Percentiles rank a stretch among this genome's conserved stretches.
phyloP scores from a whole-genome alignment of 2,888 invertebrate species.

The Zonitis immaculata region DNA sequence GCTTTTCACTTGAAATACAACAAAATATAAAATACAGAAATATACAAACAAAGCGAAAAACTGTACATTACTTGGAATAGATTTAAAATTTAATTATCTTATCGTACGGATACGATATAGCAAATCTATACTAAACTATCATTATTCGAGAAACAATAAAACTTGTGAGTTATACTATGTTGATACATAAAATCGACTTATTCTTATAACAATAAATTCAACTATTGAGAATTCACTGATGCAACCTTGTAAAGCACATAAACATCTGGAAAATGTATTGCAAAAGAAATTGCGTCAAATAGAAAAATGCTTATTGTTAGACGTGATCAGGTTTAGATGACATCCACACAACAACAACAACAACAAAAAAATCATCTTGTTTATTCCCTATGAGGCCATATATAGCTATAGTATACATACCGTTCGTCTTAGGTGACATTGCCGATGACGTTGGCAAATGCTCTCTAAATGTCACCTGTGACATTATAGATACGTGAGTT shows the following conservation, averaged over 20 bases:
- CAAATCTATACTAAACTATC: neutral
- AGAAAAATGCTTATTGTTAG: conserved; percentile 33
- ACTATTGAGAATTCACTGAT: neutral
- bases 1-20: no score
- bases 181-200: conserved; percentile 1
- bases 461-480: conserved; percentile 18
- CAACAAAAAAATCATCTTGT: no score
- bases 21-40: no score
- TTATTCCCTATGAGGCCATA: no score
- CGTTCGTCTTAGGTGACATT: neutral
- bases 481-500: conserved; percentile 16
- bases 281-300: conserved; percentile 21
- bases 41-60: no score
- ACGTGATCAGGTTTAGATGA: conserved; percentile 24
- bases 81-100: neutral
- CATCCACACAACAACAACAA: neutral
- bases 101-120: neutral
- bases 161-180: conserved; percentile 12
- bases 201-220: neutral
- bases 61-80: neutral
- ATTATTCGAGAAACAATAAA: conserved; percentile 4
- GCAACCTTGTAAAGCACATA: conserved; percentile 1
- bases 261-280: conserved; percentile 28
- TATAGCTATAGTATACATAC: neutral
- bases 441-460: conserved; percentile 11